Percentiles rank a stretch among this genome's conserved stretches.
Conservation (phyloP, 2,888 invertebrate species). For the Amphipyra berbera region DNA sequence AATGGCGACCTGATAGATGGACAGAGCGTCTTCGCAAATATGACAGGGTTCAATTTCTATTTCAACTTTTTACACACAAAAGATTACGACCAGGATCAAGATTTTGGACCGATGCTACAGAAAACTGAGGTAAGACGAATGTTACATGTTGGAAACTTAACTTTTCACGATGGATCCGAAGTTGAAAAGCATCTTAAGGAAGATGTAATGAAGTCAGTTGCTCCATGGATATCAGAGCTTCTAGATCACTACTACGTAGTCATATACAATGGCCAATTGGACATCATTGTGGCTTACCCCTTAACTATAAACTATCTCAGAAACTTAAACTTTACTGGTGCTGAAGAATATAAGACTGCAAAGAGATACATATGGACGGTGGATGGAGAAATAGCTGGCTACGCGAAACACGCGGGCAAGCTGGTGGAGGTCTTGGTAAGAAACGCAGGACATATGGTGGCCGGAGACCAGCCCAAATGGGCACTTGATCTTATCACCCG, state of each 20-base stretch:
- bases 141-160: conserved; percentile 95
- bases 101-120: conserved; percentile 91
- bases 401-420: conserved; percentile 92
- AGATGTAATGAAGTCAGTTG: conserved; percentile 95
- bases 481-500: conserved; percentile 93
- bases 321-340: conserved; percentile 92
- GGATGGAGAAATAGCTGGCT: conserved; percentile 93
- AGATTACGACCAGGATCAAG: conserved; percentile 85
- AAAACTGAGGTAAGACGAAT: conserved; percentile 91
- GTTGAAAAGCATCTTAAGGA: conserved; percentile 93
- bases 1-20: conserved; percentile 91
- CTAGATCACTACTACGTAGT: conserved; percentile 92
- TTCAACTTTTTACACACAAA: conserved; percentile 93
- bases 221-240: conserved; percentile 92
- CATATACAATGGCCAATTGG: conserved; percentile 97
- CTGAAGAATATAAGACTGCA: conserved; percentile 91
- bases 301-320: conserved; percentile 94
- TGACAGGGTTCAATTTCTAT: conserved; percentile 94
- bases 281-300: conserved; percentile 97
- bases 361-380: conserved; percentile 92
- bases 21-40: conserved; percentile 92
- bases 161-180: conserved; percentile 91
- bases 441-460: conserved; percentile 95
- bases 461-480: conserved; percentile 94
- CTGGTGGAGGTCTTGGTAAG: conserved; percentile 93